Conservation (phyloP, 2,797 vertebrate genomes). For the Amphiprion clarkii region DNA sequence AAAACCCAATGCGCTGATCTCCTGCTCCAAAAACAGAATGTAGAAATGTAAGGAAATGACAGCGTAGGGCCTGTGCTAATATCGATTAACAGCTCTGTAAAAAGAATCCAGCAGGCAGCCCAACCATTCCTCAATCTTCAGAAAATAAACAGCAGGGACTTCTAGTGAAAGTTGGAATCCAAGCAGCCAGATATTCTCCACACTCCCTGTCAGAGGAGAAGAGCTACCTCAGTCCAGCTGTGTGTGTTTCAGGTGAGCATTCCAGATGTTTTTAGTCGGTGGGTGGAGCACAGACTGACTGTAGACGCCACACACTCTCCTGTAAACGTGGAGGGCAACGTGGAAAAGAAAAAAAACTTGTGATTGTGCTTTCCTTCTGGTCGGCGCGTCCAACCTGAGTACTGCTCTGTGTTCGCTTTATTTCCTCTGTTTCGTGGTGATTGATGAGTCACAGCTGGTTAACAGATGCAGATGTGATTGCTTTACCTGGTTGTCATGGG, state of each 20-base stretch:
- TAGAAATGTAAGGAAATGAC: no score
- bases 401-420: neutral
- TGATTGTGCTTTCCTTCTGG: constrained; percentile 50
- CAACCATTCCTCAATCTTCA: no score
- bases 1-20: no score
- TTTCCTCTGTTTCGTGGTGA: neutral
- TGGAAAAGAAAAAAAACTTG: constrained; percentile 18
- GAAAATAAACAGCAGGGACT: no score
- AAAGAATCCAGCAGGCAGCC: no score
- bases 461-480: neutral
- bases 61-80: no score
- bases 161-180: neutral
- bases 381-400: constrained; percentile 24
- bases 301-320: constrained; percentile 5
- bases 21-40: no score
- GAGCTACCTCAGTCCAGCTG: constrained; percentile 26
- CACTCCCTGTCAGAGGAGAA: neutral
- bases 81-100: no score
- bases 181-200: neutral
- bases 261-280: constrained; percentile 16
- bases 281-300: neutral
- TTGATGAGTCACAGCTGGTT: no score
- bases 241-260: constrained; percentile 16
- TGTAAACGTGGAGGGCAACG: constrained; percentile 15
- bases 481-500: constrained; percentile 14